These are phyloP conservation scores for Rotaria magnacalcarata DNA, from an alignment of 2,888 invertebrate species.

Conservation along the genomic window DNA sequence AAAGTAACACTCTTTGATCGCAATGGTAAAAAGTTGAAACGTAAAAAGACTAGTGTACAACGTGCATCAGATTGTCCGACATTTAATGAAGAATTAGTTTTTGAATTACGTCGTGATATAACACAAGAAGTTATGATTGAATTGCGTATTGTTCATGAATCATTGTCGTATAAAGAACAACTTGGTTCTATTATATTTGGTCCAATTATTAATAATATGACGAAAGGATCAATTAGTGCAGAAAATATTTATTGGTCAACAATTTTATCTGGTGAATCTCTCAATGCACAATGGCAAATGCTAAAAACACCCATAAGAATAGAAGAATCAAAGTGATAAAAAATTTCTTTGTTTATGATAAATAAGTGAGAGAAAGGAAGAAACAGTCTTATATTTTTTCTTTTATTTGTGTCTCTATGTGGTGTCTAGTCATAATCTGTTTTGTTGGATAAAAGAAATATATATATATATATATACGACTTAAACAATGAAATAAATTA, in stretches of 20 bases:
- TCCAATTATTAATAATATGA: neutral
- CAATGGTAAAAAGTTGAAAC: constrained; percentile 43
- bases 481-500: too few species aligned
- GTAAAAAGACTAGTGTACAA: constrained; percentile 43
- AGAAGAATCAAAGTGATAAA: constrained; percentile 1
- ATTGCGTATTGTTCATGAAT: constrained; percentile 42
- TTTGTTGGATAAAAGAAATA: neutral
- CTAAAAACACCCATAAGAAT: neutral
- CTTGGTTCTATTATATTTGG: constrained; percentile 38
- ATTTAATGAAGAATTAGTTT: constrained; percentile 46
- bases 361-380: neutral
- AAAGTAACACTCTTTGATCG: constrained; percentile 42
- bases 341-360: neutral
- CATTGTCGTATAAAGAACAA: constrained; percentile 40
- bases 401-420: neutral
- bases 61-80: constrained; percentile 37
- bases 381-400: neutral
- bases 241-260: constrained; percentile 29
- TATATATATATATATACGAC: neutral
- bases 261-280: constrained; percentile 2
- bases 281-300: constrained; percentile 25
- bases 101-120: constrained; percentile 42
- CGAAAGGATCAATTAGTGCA: neutral
- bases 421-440: neutral
- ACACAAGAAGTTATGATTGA: constrained; percentile 41